Percentiles rank a stretch among this genome's conserved stretches.
Evolutionary conservation across 2,113 vertebrate genomes (phyloP).

Genomic region (Heterocephalus glaber): DNA sequence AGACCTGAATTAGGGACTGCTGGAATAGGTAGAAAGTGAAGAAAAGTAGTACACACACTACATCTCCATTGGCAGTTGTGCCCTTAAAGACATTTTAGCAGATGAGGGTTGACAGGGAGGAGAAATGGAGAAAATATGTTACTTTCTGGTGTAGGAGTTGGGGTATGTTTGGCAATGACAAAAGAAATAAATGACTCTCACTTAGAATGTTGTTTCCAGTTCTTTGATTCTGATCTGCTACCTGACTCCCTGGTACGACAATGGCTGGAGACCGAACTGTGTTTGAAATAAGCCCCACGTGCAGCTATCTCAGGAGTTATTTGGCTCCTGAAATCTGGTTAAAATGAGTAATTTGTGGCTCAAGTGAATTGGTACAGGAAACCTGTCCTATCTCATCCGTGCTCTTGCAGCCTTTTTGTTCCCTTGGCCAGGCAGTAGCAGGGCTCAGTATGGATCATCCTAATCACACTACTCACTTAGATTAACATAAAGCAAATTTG

Average conservation of each 20-base stretch:
- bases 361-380: not conserved
- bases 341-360: not conserved
- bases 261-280: not conserved
- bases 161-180: constrained; percentile 67
- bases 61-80: constrained; percentile 39
- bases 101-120: constrained; percentile 70
- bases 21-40: constrained; percentile 49
- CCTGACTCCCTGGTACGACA: not conserved
- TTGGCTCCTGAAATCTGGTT: not conserved
- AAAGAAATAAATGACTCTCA: constrained; percentile 76
- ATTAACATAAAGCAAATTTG: not conserved
- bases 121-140: constrained; percentile 68
- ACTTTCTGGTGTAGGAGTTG: constrained; percentile 75
- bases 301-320: not conserved
- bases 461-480: not conserved
- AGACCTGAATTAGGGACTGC: constrained; percentile 51
- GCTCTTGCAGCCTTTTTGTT: not conserved
- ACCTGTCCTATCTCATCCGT: not conserved
- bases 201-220: constrained; percentile 64
- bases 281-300: constrained; percentile 1
- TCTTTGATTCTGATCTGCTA: constrained; percentile 46
- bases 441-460: not conserved
- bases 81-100: constrained; percentile 56
- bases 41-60: not conserved
- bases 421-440: not conserved